Evolutionary conservation across 2,888 invertebrate genomes (phyloP).

Genomic region (Aleiodes alternator): DNA sequence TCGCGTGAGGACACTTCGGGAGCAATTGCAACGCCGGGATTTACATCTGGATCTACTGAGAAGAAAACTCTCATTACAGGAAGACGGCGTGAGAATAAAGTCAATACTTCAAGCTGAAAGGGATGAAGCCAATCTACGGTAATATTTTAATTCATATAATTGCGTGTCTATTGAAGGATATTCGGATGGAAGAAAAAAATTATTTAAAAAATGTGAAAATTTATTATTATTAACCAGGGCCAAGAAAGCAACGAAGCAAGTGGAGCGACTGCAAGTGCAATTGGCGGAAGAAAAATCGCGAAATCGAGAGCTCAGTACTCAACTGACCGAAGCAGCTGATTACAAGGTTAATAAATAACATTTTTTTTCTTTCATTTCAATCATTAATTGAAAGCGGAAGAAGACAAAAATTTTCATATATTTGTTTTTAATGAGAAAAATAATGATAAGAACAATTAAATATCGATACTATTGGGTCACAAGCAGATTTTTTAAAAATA

Average conservation of each 20-base stretch:
- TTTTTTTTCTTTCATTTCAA: conserved; percentile 9
- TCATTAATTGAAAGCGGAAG: no score
- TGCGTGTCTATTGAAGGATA: conserved; percentile 32
- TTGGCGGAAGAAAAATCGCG: conserved; percentile 89
- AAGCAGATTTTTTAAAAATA: no score
- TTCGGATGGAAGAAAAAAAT: not conserved
- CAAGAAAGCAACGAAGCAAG: conserved; percentile 89
- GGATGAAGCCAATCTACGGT: conserved; percentile 76
- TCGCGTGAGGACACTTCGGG: conserved; percentile 88
- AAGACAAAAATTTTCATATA: no score
- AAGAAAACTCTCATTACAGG: conserved; percentile 90
- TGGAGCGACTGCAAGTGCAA: conserved; percentile 88
- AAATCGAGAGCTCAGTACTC: conserved; percentile 89
- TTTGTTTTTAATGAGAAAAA: no score
- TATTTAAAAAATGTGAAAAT: conserved; percentile 1
- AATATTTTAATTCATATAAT: conserved; percentile 44
- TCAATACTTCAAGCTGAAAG: conserved; percentile 78
- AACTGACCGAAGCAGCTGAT: conserved; percentile 90
- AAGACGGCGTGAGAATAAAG: conserved; percentile 82
- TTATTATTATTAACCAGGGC: conserved; percentile 74
- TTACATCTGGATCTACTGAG: conserved; percentile 92
- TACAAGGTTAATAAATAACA: conserved; percentile 81
- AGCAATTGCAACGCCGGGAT: conserved; percentile 94
- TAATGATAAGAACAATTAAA: no score
- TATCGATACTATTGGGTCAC: no score